Percentiles rank a stretch among this genome's conserved stretches.
These are phyloP conservation scores for Oryzias woworae DNA, from an alignment of 2,113 vertebrate genomes.

Conservation along the genomic window DNA sequence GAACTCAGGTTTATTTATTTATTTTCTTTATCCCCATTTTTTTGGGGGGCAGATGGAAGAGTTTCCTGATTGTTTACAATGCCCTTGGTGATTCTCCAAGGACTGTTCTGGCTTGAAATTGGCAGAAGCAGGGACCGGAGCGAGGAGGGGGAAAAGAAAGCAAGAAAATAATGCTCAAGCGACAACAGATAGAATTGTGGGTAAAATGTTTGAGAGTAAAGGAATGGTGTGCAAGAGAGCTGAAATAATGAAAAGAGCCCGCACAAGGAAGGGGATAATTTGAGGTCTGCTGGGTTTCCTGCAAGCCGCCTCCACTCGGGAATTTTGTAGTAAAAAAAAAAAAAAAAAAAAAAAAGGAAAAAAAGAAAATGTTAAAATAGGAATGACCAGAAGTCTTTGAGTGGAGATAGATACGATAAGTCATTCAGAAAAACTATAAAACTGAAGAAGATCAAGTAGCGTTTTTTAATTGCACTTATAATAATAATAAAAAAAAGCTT, in stretches of 20 bases:
- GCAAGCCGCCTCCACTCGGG: slow-evolving; percentile 48
- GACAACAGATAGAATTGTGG: slow-evolving; percentile 69
- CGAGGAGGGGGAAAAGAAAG: slow-evolving; percentile 57
- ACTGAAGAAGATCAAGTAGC: background rate
- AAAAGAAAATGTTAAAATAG: background rate
- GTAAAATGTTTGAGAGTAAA: slow-evolving; percentile 69
- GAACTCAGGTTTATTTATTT: slow-evolving; percentile 48
- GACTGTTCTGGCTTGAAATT: slow-evolving; percentile 74
- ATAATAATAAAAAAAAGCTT: too few relatives aligned
- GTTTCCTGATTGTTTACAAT: slow-evolving; percentile 66
- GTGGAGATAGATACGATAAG: slow-evolving; percentile 39
- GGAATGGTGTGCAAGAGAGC: slow-evolving; percentile 63
- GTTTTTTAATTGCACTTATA: slow-evolving; percentile 14
- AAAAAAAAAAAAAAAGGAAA: slow-evolving; percentile 13
- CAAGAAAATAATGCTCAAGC: slow-evolving; percentile 65
- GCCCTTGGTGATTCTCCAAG: slow-evolving; percentile 72
- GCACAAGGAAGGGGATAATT: slow-evolving; percentile 59
- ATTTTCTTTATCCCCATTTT: background rate
- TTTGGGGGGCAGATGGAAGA: slow-evolving; percentile 23
- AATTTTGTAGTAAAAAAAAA: slow-evolving; percentile 36
- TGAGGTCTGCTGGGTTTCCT: slow-evolving; percentile 65
- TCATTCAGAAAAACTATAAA: slow-evolving; percentile 46
- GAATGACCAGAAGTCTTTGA: slow-evolving; percentile 55
- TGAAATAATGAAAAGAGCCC: slow-evolving; percentile 66
- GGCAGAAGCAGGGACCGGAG: slow-evolving; percentile 63